phyloP scores from a whole-genome alignment of 2,797 vertebrate genomes.

The Babyrousa celebensis region DNA sequence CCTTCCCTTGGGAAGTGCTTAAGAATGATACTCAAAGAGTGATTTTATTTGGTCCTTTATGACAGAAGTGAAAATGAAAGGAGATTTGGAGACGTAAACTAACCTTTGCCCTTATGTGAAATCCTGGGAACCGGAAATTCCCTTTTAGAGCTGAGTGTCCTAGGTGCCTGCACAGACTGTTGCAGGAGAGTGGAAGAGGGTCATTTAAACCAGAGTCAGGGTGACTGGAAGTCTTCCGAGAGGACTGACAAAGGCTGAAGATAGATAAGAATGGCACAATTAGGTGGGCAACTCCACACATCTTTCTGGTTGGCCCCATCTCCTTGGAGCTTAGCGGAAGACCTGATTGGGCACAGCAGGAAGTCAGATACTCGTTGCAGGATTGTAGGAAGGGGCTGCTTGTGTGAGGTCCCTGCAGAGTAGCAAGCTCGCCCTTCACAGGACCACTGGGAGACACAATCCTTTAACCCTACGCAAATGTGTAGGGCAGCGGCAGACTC shows the following conservation, averaged over 20 bases:
- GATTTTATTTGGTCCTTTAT: conserved; percentile 79
- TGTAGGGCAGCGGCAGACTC: neutral
- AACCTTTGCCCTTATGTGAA: neutral
- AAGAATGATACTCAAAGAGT: conserved; percentile 59
- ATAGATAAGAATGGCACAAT: neutral
- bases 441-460: neutral
- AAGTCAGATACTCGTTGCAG: neutral
- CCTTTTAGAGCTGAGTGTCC: neutral
- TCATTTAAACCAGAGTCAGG: neutral
- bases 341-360: neutral
- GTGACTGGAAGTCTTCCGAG: neutral
- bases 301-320: neutral
- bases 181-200: neutral
- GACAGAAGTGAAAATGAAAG: conserved; percentile 80
- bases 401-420: neutral
- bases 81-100: conserved; percentile 72
- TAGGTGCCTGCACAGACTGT: neutral
- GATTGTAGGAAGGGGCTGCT: neutral
- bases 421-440: neutral
- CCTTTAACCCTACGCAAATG: neutral
- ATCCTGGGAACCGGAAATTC: neutral
- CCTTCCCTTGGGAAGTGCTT: conserved; percentile 64
- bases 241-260: neutral
- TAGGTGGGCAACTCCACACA: neutral
- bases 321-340: neutral